These are phyloP conservation scores for Kryptolebias marmoratus DNA, from an alignment of 2,113 vertebrate species.

Conservation along the genomic window DNA sequence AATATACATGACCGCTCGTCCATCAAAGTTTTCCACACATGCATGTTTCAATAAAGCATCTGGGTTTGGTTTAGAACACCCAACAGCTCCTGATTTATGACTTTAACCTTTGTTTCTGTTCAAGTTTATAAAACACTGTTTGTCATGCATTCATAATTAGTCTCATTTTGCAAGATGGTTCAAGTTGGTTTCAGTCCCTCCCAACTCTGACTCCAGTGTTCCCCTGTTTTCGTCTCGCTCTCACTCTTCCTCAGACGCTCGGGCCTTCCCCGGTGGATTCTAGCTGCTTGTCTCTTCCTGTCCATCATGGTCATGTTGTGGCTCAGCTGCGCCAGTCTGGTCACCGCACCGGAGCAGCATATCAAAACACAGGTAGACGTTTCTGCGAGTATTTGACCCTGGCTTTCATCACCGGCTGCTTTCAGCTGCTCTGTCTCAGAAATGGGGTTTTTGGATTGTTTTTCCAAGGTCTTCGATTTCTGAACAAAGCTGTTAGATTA, in stretches of 20 bases:
- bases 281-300: conserved; percentile 93
- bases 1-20: background rate
- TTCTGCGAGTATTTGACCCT: background rate
- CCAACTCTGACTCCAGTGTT: background rate
- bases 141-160: background rate
- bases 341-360: conserved; percentile 92
- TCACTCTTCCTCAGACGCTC: conserved; percentile 85
- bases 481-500: background rate
- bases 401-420: background rate
- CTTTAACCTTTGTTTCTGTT: background rate
- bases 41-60: no score
- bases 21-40: background rate
- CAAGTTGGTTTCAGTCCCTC: background rate
- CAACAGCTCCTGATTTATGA: background rate
- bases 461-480: no score
- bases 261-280: conserved; percentile 94
- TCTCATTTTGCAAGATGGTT: background rate
- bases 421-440: no score
- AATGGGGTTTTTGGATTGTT: no score
- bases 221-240: background rate
- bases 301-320: conserved; percentile 97
- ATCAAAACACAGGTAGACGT: conserved; percentile 88
- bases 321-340: conserved; percentile 95
- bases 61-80: background rate
- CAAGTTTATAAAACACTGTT: background rate